Evolutionary conservation across 1,140 invertebrate genomes (phyloP).

Genomic region (Anastatus disparis): DNA sequence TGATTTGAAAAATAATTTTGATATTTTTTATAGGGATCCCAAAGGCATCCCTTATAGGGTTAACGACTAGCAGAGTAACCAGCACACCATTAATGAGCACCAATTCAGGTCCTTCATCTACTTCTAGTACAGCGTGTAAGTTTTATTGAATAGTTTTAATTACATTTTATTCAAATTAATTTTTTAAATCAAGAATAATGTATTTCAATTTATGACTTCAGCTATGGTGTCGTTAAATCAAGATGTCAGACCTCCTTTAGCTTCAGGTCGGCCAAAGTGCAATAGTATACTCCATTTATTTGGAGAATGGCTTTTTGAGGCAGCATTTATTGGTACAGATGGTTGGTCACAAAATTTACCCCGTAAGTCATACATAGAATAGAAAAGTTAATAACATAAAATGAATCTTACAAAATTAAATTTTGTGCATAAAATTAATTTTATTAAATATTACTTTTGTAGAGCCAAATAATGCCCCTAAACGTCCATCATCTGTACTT

Average conservation of each 20-base stretch:
- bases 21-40: constrained; percentile 73
- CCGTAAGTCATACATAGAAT: constrained; percentile 54
- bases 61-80: constrained; percentile 75
- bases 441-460: constrained; percentile 1
- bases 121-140: constrained; percentile 75
- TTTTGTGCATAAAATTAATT: not conserved
- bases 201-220: constrained; percentile 45
- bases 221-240: constrained; percentile 69
- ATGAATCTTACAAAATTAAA: not conserved
- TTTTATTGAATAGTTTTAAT: constrained; percentile 40
- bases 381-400: not conserved
- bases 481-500: constrained; percentile 63
- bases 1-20: not conserved
- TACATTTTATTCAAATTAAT: constrained; percentile 22
- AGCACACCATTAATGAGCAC: constrained; percentile 76
- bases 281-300: constrained; percentile 95
- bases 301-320: constrained; percentile 97
- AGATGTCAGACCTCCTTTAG: constrained; percentile 73
- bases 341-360: constrained; percentile 70
- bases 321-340: constrained; percentile 86
- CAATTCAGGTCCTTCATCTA: constrained; percentile 76
- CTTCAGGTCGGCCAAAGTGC: constrained; percentile 85
- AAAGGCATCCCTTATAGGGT: constrained; percentile 80
- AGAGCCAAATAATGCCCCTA: constrained; percentile 69
- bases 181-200: no score